A percentile compares a stretch with the other conserved stretches of the same genome.
Conservation (phyloP, 2,888 invertebrate species). For the Pardosa pseudoannulata region DNA sequence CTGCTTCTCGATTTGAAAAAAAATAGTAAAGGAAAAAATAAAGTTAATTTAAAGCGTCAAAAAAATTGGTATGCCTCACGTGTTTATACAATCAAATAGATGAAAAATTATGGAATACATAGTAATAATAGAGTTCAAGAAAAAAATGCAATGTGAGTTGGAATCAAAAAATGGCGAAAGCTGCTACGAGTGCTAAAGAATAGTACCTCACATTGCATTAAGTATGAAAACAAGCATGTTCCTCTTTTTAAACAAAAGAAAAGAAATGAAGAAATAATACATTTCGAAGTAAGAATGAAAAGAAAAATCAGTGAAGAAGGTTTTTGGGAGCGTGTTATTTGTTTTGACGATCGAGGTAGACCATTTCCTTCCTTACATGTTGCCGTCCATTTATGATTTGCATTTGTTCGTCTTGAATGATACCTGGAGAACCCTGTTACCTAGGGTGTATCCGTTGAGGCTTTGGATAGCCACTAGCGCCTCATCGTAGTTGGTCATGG, state of each 20-base stretch:
- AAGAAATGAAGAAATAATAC: not conserved
- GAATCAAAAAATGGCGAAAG: conserved; percentile 3
- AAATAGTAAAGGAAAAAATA: too few species aligned
- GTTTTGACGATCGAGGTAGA: conserved; percentile 63
- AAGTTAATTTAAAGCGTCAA: not conserved
- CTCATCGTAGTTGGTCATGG: conserved; percentile 99
- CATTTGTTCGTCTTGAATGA: conserved; percentile 89
- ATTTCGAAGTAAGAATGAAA: not conserved
- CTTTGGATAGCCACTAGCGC: conserved; percentile 97
- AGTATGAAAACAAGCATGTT: conserved; percentile 20
- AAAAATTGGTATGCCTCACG: not conserved
- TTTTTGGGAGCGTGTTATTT: conserved; percentile 24
- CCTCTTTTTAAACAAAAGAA: conserved; percentile 28
- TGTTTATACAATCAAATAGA: not conserved
- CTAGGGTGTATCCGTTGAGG: conserved; percentile 95
- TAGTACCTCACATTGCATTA: not conserved
- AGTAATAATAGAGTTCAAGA: not conserved
- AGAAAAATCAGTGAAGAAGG: conserved; percentile 1
- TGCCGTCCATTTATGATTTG: conserved; percentile 69
- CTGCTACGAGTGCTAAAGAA: conserved; percentile 5
- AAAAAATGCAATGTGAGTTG: conserved; percentile 13
- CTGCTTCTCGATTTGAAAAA: not conserved
- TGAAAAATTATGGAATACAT: not conserved
- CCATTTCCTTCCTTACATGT: conserved; percentile 24
- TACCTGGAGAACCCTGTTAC: conserved; percentile 96